Conservation (phyloP, 1,140 invertebrate genomes). For the Cepaea nemoralis region DNA sequence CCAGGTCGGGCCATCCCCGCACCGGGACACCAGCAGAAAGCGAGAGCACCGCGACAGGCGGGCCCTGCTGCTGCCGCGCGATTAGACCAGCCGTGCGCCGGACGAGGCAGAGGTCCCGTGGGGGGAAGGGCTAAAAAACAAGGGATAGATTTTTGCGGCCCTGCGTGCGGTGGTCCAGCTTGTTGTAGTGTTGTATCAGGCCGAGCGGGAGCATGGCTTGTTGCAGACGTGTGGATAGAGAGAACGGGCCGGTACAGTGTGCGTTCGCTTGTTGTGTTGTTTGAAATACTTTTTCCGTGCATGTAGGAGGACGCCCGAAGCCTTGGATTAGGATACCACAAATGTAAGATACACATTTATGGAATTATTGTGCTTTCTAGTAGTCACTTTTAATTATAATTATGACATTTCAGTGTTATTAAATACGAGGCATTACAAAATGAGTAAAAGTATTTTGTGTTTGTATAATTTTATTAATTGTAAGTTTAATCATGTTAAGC, state of each 20-base stretch:
- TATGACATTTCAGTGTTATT: too few relatives aligned
- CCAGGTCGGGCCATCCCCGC: background rate
- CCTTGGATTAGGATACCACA: too few relatives aligned
- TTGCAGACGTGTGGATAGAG: background rate
- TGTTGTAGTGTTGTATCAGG: background rate
- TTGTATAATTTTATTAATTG: too few relatives aligned
- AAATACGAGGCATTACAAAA: too few relatives aligned
- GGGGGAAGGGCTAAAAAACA: constrained; percentile 6
- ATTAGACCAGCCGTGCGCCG: background rate
- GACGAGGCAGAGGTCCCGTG: background rate
- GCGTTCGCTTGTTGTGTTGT: background rate
- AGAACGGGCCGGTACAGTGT: background rate
- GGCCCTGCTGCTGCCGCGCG: background rate
- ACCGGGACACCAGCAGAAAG: background rate
- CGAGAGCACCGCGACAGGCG: background rate
- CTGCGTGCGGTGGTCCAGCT: background rate
- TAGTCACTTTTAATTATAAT: too few relatives aligned
- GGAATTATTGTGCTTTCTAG: too few relatives aligned
- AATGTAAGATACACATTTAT: too few relatives aligned
- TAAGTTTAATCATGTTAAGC: too few relatives aligned
- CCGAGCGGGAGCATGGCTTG: background rate
- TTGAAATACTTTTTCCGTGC: background rate
- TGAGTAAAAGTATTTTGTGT: too few relatives aligned
- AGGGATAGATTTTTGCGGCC: background rate
- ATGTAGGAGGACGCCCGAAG: background rate